Evolutionary conservation across 2,888 invertebrate species (phyloP).

Genomic region (Boloria selene): DNA sequence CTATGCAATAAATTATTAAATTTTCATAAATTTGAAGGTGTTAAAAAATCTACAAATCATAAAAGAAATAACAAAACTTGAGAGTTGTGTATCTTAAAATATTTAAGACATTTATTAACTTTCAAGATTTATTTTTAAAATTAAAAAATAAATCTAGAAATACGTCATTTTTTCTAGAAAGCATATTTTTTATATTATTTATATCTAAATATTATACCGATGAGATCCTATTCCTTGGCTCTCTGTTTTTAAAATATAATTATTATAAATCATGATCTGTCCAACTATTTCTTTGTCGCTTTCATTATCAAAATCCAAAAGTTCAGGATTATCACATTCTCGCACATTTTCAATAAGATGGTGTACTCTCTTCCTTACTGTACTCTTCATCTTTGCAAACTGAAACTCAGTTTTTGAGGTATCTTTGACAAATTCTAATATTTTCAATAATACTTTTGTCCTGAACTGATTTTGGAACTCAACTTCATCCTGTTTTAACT

Average conservation of each 20-base stretch:
- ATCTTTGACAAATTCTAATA: conserved; percentile 59
- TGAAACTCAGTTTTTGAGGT: conserved; percentile 51
- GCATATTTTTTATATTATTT: too few relatives aligned
- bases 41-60: too few relatives aligned
- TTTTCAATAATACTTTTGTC: conserved; percentile 49
- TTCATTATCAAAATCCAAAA: conserved; percentile 37
- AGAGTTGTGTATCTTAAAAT: too few relatives aligned
- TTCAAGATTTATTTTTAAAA: too few relatives aligned
- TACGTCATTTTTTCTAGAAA: too few relatives aligned
- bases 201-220: conserved; percentile 48
- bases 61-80: neutral
- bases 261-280: conserved; percentile 50
- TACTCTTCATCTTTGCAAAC: conserved; percentile 48
- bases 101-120: too few relatives aligned
- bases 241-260: conserved; percentile 50
- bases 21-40: neutral
- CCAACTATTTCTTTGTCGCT: conserved; percentile 45
- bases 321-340: conserved; percentile 32
- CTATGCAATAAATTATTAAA: neutral
- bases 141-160: too few relatives aligned
- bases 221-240: conserved; percentile 47
- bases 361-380: conserved; percentile 51
- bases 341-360: conserved; percentile 45
- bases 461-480: conserved; percentile 42
- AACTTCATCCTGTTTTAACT: neutral